A percentile compares a stretch with the other conserved stretches of the same genome.
Conservation (phyloP, 2,888 invertebrate species). For the Pristionchus entomophagus region DNA sequence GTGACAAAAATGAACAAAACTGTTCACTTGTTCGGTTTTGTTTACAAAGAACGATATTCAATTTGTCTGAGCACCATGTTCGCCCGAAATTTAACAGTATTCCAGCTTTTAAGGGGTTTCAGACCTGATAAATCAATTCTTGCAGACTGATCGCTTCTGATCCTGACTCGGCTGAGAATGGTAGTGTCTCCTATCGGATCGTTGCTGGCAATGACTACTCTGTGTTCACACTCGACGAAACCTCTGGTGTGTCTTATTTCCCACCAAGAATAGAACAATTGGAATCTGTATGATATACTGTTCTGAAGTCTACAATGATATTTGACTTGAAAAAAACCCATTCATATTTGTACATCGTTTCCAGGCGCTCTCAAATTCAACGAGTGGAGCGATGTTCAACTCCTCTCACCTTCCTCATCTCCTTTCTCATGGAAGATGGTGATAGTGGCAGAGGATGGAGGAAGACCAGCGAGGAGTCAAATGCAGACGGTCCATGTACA, state of each 20-base stretch:
- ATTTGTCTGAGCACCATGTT: too few relatives aligned
- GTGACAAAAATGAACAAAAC: too few relatives aligned
- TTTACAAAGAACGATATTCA: too few relatives aligned
- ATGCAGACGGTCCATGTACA: constrained; percentile 8
- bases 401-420: constrained; percentile 26
- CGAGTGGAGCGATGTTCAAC: constrained; percentile 61
- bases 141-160: constrained; percentile 86
- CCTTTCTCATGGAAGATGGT: constrained; percentile 41
- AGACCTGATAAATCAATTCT: too few relatives aligned
- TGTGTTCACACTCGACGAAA: constrained; percentile 45
- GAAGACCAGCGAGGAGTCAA: neutral
- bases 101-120: too few relatives aligned
- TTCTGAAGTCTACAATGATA: neutral
- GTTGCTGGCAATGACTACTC: constrained; percentile 77
- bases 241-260: neutral
- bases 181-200: constrained; percentile 81
- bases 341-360: too few relatives aligned
- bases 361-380: constrained; percentile 54
- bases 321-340: too few relatives aligned
- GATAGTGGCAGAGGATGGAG: constrained; percentile 44
- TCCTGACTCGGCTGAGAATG: constrained; percentile 80
- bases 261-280: too few relatives aligned
- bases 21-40: too few relatives aligned
- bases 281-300: neutral
- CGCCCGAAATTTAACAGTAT: too few relatives aligned